Percentiles rank a stretch among this genome's conserved stretches.
phyloP scores from a whole-genome alignment of 2,888 invertebrate genomes.

The Orthosia gothica region DNA sequence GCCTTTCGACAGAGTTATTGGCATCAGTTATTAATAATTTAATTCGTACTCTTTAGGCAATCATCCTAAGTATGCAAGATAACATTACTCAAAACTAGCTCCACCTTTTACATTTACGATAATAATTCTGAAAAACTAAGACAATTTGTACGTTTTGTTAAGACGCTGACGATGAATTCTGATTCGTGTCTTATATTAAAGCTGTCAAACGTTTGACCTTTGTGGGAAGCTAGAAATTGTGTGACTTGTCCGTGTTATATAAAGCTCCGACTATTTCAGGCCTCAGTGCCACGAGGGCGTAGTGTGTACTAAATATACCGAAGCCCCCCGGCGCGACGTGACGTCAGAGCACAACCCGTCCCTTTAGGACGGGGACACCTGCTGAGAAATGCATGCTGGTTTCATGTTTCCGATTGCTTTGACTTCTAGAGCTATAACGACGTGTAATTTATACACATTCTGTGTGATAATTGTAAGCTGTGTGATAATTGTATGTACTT shows the following conservation, averaged over 20 bases:
- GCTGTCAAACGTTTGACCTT: constrained; percentile 44
- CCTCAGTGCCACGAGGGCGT: constrained; percentile 46
- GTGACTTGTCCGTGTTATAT: constrained; percentile 53
- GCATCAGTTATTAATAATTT: too few species aligned
- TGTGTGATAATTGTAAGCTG: not conserved
- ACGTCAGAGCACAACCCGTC: constrained; percentile 61
- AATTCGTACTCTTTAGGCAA: too few species aligned
- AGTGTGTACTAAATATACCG: constrained; percentile 67
- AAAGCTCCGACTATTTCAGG: constrained; percentile 59
- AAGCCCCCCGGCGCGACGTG: constrained; percentile 48
- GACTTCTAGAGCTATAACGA: not conserved
- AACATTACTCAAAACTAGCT: not conserved
- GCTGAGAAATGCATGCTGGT: constrained; percentile 17
- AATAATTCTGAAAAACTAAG: not conserved
- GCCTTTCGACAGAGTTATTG: too few species aligned
- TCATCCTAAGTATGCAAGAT: not conserved
- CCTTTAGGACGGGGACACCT: constrained; percentile 26
- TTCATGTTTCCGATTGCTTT: not conserved
- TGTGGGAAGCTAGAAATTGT: constrained; percentile 46
- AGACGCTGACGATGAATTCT: constrained; percentile 27
- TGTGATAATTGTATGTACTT: too few species aligned
- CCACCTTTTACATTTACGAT: not conserved
- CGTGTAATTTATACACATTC: not conserved
- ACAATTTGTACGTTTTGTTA: not conserved
- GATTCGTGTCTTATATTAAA: constrained; percentile 20